A percentile compares a stretch with the other conserved stretches of the same genome.
These are phyloP conservation scores for Danaus melanippus DNA, from an alignment of 1,140 invertebrate species.

Conservation along the genomic window DNA sequence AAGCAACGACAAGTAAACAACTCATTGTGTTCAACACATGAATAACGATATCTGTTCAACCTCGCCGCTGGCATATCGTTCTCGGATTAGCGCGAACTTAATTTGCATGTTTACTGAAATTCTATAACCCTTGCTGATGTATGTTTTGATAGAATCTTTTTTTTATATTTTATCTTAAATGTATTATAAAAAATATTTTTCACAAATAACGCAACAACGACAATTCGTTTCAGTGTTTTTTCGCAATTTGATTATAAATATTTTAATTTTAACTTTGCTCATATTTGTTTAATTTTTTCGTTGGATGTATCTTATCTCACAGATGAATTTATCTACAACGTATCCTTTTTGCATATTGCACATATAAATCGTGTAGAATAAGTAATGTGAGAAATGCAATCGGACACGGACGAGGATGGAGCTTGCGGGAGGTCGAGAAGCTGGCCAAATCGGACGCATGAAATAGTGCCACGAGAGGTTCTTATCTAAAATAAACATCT, in stretches of 20 bases:
- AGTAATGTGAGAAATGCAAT: slow-evolving; percentile 54
- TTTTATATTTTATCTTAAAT: too few species aligned
- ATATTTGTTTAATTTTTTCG: too few species aligned
- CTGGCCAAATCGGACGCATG: slow-evolving; percentile 58
- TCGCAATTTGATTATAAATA: too few species aligned
- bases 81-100: slow-evolving; percentile 49
- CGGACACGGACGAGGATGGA: slow-evolving; percentile 36
- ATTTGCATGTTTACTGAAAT: slow-evolving; percentile 53
- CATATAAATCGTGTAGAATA: slow-evolving; percentile 54
- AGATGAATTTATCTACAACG: slow-evolving; percentile 50
- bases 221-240: too few species aligned
- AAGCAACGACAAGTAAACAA: slow-evolving; percentile 60
- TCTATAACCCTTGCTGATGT: slow-evolving; percentile 1
- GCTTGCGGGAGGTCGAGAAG: slow-evolving; percentile 59
- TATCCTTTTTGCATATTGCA: slow-evolving; percentile 46
- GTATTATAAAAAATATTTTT: too few species aligned
- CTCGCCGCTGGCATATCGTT: slow-evolving; percentile 43
- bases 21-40: slow-evolving; percentile 51
- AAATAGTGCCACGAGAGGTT: slow-evolving; percentile 61
- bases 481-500: slow-evolving; percentile 72
- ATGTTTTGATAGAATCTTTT: slow-evolving; percentile 9
- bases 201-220: too few species aligned
- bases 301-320: slow-evolving; percentile 34
- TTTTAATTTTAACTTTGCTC: too few species aligned
- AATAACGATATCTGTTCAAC: slow-evolving; percentile 53